Evolutionary conservation across 1,140 invertebrate species (phyloP), one percentile per base, ranked within the genome.

Genomic region (Spodoptera litura): DNA sequence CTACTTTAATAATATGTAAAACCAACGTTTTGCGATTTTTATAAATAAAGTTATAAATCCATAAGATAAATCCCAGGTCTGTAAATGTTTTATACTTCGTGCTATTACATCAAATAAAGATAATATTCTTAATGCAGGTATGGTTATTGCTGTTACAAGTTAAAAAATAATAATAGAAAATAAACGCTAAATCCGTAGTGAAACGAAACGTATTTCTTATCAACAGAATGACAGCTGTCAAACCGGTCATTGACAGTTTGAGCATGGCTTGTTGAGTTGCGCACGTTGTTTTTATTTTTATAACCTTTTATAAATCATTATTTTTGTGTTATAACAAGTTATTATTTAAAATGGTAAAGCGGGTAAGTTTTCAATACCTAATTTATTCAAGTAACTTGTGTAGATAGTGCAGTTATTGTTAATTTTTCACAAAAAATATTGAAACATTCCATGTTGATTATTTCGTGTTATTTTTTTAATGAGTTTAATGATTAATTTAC

Each of bases 251-350:
- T 62, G 59, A 25, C 62, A 66, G 10, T 4, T 12, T 20, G 35
- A 53, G 8, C 52, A 52, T 51, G 20, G 6, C 44, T 15, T 10
- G 8, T 35, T 11, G n/a, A 53, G 15, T 52, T 71, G 31, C 53
- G 58, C 78, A 82, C 79, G 87, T 88, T 89, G 87, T 89, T 89
- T 89, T 86, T 83, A 82, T 78, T 83, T 80, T 82, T 82, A 72
- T 88, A 88, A 91, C 87, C 88, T 86, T 59, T 49, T 13, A 10
- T 51, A 11, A 58, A 20, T 20, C 44, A 62, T 20, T 58, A 51
- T 56, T 75, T 64, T 8, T 51, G 20, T 56, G 9, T 9, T 74
- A 79, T 49, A 44, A 13, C 38, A 35, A 3, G 71, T 70, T 1
- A 79, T 71, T 66, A 59, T 59, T 9, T 44, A 86, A 64, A 78